Evolutionary conservation across 2,113 vertebrate species (phyloP).

Genomic region (Asarcornis scutulata): DNA sequence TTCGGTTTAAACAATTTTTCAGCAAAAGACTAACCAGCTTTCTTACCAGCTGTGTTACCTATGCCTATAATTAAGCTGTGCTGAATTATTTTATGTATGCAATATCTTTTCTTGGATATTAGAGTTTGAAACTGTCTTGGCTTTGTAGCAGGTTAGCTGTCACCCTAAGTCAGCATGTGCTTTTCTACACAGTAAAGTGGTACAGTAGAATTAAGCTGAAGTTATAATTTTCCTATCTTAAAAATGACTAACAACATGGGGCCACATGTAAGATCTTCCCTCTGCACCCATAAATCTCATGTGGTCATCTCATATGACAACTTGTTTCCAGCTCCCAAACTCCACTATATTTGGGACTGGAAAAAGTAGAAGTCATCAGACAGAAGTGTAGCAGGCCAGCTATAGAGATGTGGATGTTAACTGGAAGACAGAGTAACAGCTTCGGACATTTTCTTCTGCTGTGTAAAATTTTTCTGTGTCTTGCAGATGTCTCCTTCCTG

Average conservation of each 20-base stretch:
- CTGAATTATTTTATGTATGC: not conserved
- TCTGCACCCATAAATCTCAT: rapidly evolving
- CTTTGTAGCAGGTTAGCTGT: not conserved
- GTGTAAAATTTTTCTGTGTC: not conserved
- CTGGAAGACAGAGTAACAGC: not conserved
- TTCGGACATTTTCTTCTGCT: rapidly evolving
- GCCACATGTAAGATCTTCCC: not conserved
- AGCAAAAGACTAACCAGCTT: not conserved
- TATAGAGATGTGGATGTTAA: not conserved
- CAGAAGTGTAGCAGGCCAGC: not conserved
- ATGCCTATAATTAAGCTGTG: not conserved
- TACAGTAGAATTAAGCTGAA: not conserved
- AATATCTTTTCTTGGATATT: not conserved
- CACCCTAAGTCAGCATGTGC: not conserved
- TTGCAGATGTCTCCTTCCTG: not conserved
- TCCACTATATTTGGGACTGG: rapidly evolving
- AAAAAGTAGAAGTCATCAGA: not conserved
- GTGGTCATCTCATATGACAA: not conserved
- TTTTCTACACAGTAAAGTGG: not conserved
- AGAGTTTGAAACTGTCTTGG: not conserved
- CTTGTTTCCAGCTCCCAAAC: not conserved
- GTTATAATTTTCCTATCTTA: not conserved
- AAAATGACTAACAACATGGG: not conserved
- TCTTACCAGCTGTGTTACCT: not conserved
- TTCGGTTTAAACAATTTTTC: not conserved